Evolutionary conservation across 2,113 vertebrate species (phyloP).

Genomic region (Hippotragus niger): DNA sequence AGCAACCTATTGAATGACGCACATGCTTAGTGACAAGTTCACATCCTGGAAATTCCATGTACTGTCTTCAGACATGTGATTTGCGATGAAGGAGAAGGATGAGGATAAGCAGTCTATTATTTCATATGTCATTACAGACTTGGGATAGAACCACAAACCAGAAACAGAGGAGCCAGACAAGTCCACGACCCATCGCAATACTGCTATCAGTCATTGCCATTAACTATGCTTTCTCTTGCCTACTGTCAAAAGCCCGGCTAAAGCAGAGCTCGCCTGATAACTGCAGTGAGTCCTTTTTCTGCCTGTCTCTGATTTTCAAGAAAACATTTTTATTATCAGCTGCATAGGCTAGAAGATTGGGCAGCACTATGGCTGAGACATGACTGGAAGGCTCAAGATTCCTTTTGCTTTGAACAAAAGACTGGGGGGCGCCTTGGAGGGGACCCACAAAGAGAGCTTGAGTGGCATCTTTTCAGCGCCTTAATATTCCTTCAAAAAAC

Average conservation of each 20-base stretch:
- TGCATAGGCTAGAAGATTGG: neutral
- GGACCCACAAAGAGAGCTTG: neutral
- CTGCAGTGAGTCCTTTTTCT: neutral
- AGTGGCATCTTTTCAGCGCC: neutral
- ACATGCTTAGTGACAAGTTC: neutral
- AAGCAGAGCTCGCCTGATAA: neutral
- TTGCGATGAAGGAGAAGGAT: constrained; percentile 13
- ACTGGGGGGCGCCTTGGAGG: neutral
- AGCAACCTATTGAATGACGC: neutral
- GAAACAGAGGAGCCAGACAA: constrained; percentile 54
- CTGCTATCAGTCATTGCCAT: constrained; percentile 42
- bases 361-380: neutral
- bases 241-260: neutral
- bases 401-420: neutral
- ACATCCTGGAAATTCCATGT: neutral
- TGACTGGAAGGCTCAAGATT: neutral
- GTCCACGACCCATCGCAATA: constrained; percentile 34
- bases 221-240: constrained; percentile 36
- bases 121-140: constrained; percentile 65
- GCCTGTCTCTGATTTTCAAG: neutral
- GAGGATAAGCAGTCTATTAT: constrained; percentile 40
- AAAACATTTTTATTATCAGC: neutral
- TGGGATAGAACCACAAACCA: constrained; percentile 64
- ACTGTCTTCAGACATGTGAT: constrained; percentile 27
- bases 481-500: constrained; percentile 2